Evolutionary conservation across 1,140 invertebrate species (phyloP).

Genomic region (Nomia melanderi): DNA sequence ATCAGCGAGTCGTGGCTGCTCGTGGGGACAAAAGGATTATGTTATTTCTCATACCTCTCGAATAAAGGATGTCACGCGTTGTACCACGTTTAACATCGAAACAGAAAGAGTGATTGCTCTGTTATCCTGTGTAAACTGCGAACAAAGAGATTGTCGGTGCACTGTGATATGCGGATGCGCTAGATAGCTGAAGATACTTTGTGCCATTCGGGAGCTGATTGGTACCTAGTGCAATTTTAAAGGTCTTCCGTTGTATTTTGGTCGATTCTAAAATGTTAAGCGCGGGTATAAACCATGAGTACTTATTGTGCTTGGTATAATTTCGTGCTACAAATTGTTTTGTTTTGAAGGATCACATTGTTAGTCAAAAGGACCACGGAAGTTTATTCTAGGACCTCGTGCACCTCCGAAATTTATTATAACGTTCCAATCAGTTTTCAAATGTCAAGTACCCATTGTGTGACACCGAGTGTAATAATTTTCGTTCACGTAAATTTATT

Average conservation of each 20-base stretch:
- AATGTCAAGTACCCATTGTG: neutral
- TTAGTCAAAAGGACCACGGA: too few relatives aligned
- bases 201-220: neutral
- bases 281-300: neutral
- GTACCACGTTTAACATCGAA: neutral
- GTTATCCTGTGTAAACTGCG: neutral
- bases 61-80: neutral
- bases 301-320: neutral
- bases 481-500: neutral
- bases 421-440: neutral
- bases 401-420: too few relatives aligned
- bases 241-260: neutral
- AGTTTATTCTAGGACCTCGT: too few relatives aligned
- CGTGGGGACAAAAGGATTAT: neutral
- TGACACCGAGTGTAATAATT: neutral
- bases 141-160: conserved; percentile 1
- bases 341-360: too few relatives aligned
- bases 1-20: neutral
- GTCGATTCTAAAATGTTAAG: neutral
- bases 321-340: too few relatives aligned
- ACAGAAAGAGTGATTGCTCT: neutral
- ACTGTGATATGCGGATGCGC: neutral
- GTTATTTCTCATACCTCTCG: neutral
- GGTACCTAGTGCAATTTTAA: neutral
- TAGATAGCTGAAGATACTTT: neutral